Evolutionary conservation across 2,888 invertebrate species (phyloP).

Genomic region (Adelphocoris suturalis): DNA sequence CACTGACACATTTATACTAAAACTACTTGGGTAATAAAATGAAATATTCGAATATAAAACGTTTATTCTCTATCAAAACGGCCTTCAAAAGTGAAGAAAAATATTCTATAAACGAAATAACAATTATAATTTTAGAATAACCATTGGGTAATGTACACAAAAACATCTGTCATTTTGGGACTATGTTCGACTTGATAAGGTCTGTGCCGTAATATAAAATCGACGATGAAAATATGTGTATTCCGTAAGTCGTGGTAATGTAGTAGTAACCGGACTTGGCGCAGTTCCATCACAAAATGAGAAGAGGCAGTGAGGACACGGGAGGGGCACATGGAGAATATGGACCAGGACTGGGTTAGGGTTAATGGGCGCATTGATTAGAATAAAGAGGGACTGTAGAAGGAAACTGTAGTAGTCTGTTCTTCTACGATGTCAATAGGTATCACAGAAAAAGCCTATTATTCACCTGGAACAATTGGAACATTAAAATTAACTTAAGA

Average conservation of each 20-base stretch:
- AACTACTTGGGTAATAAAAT: background rate
- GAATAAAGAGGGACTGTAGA: background rate
- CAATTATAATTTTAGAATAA: constrained; percentile 15
- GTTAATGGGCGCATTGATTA: background rate
- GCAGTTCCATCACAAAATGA: background rate
- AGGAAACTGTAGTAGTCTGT: constrained; percentile 16
- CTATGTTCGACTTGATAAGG: constrained; percentile 8
- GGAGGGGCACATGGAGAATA: background rate
- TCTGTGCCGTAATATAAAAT: constrained; percentile 25
- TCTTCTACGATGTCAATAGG: constrained; percentile 39
- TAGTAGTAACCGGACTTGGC: background rate
- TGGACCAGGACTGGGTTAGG: background rate
- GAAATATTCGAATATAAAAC: background rate
- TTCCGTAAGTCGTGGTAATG: constrained; percentile 11
- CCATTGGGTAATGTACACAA: background rate
- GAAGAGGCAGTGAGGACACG: constrained; percentile 5
- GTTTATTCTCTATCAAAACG: constrained; percentile 30
- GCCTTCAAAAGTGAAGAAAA: constrained; percentile 49
- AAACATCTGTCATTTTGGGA: background rate
- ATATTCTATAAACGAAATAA: constrained; percentile 39
- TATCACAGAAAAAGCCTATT: constrained; percentile 60
- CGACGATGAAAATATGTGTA: background rate
- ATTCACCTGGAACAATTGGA: constrained; percentile 32
- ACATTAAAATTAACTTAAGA: too few species aligned
- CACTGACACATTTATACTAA: background rate